Evolutionary conservation across 2,888 invertebrate genomes (phyloP), one percentile per base, ranked within the genome.

Genomic region (Sphecodes monilicornis): DNA sequence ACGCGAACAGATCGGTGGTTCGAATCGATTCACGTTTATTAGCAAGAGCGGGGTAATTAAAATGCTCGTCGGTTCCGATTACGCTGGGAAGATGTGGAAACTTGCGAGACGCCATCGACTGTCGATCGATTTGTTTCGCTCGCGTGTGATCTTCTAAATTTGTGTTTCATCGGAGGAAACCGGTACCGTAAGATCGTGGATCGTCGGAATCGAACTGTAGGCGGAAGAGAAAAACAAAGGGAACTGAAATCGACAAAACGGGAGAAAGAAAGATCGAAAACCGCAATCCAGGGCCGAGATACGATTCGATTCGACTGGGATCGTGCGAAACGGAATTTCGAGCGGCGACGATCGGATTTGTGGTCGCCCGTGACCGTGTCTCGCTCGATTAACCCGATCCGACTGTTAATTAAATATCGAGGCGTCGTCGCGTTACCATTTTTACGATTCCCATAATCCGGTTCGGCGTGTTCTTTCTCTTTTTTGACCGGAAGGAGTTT

Each of bases 301-400:
- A 4, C 66, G 11, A 39, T 66, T 22, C 32, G 32, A 46, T 54
- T 54, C 50, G 22, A n/a, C n/a, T 13, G 29, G 50, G 36, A n/a
- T 72, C 50, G 72, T 72, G 72, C 72, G 72, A 72, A 50, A 72
- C 50, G 72, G 36, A 54, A 72, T 72, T 54, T 54, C 50, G 72
- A 54, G 22, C n/a, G 72, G 22, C n/a, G 16, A 18, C 36, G 16
- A 26, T 54, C 50, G n/a, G 50, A 36, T 50, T 32, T n/a, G 50
- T 16, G 72, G 43, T 71, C 41, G n/a, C 43, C 26, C 43, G 60
- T 11, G 64, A 29, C 29, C 13, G 1, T n/a, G 22, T 43, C 41
- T 36, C 36, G 69, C 1, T 57, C 54, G 77, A 57, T 68, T 26
- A 69, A 57, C 32, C 43, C 76, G 41, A n/a, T 22, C 16, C 39